A percentile compares a stretch with the other conserved stretches of the same genome.
phyloP scores from a whole-genome alignment of 2,888 invertebrate species.

The Patella pellucida region DNA sequence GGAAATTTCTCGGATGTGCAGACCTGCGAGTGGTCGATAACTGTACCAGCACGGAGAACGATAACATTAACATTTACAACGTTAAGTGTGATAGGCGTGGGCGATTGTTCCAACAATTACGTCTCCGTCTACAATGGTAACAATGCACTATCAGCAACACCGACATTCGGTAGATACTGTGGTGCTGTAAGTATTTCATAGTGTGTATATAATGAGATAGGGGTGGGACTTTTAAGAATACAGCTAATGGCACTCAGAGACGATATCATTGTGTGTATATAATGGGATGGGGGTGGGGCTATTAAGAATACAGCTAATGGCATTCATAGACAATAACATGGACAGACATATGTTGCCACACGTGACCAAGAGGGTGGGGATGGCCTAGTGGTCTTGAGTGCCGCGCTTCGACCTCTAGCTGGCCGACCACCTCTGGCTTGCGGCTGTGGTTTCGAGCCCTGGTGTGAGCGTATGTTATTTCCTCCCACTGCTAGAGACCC shows the following conservation, averaged over 20 bases:
- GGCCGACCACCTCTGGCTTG: no score
- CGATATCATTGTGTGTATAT: background rate
- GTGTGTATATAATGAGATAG: background rate
- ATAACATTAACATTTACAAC: conserved; percentile 81
- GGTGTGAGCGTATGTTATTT: no score
- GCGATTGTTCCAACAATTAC: conserved; percentile 50
- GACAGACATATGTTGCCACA: no score
- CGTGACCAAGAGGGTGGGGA: no score
- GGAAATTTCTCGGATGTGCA: conserved; percentile 84
- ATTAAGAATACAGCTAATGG: background rate
- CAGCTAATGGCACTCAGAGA: no score
- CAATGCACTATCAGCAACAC: conserved; percentile 24
- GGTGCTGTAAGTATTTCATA: conserved; percentile 44
- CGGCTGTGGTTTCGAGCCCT: no score
- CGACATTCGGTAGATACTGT: conserved; percentile 46
- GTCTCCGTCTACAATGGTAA: conserved; percentile 48
- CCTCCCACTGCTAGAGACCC: no score
- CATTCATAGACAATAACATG: no score
- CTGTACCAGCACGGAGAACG: conserved; percentile 79
- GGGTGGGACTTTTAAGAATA: background rate
- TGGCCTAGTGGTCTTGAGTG: no score
- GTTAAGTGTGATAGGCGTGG: conserved; percentile 39
- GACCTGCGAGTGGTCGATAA: conserved; percentile 85
- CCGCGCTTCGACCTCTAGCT: no score
- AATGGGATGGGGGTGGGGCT: background rate